Base-by-base conservation (phyloP, 2,888 invertebrate species). In the Bugula neritina region DNA sequence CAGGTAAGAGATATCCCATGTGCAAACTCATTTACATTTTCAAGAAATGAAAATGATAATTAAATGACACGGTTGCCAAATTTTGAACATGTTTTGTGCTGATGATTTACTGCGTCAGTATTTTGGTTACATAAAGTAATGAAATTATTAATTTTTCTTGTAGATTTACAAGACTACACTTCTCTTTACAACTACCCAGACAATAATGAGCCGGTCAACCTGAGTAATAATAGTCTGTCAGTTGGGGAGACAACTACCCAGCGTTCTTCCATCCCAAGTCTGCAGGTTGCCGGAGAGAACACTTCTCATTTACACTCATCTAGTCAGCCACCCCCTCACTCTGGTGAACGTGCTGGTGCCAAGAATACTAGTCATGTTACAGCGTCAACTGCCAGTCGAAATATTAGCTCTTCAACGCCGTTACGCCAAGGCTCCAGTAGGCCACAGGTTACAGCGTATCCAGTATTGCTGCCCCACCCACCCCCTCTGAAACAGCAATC, bases 201-300 rank as follows among this genome's bases (percentile, higher is more conserved):
- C 55, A n/a, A 25, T 25, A 55, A 55, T 25, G 63, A 63, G 31
- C 63, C 63, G 17, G 63, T 63, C 5, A 63, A 63, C n/a, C 34
- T 63, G 31, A 63, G 63, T 31, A 63, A 31, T 31, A 63, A 27
- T n/a, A 17, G 25, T 63, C 5, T 3, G 13, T 27, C 13, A 17
- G 10, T 31, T 10, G 27, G 23, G 5, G 23, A 57, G 3, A 25
- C 23, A 10, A 3, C 5, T 25, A 10, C 5, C 5, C 57, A 57
- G 57, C 5, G 27, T 10, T 27, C 57, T 27, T 13, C 57, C 23
- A 3, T 27, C 3, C n/a, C n/a, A 57, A n/a, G n/a, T 5, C 3
- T 5, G 23, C 23, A 13, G 5, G 23, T 3, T 25, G 27, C n/a
- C n/a, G 5, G 3, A n/a, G 13, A 57, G 3, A 27, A 10, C 63